Base-by-base conservation (phyloP, 2,113 vertebrate genomes). In the Cyanistes caeruleus region DNA sequence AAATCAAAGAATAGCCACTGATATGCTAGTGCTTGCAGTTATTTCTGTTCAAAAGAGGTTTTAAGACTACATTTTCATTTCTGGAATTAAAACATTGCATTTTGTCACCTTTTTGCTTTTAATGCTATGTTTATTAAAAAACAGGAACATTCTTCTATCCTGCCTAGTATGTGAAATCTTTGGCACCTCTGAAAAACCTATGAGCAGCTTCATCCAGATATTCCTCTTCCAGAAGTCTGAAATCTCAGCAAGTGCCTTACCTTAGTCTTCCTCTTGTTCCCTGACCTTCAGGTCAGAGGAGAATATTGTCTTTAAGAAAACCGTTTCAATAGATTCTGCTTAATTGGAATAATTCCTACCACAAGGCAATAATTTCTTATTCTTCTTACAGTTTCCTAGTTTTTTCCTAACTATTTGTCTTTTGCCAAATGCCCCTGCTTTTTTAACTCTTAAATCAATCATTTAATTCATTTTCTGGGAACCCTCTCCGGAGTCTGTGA, bases 1-100 rank as follows among this genome's bases (percentile, higher is more conserved):
- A 67, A 73, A 81, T 6, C 0, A 15, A 43, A 41, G 77, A 17
- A 1, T 0, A 92, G 2, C 5, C 7, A 65, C 3, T 41, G 14
- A 90, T 2, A 63, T 55, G 7, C 1, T 10, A 46, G 3, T n/a
- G 10, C 4, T 68, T 73, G 1, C 4, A 35, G 10, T 25, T 74
- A 39, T 52, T 72, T n/a, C 10, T 11, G 8, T 31, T 60, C 5
- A 25, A 60, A 75, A 37, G 4, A 10, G 0, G 1, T 87, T 77
- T 87, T 43, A 23, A 46, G 39, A 41, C 12, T 53, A 16, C 35
- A 4, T 43, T 62, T 70, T 2, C 4, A 49, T 33, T 83, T 69
- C 59, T 64, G 1, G 5, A 6, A 17, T 48, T 20, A 51, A 43
- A 85, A 39, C 2, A 27, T 11, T 35, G 14, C 58, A 16, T 44